Percentiles rank a stretch among this genome's conserved stretches.
phyloP scores from a whole-genome alignment of 2,797 vertebrate genomes.

The Cyclura pinguis region DNA sequence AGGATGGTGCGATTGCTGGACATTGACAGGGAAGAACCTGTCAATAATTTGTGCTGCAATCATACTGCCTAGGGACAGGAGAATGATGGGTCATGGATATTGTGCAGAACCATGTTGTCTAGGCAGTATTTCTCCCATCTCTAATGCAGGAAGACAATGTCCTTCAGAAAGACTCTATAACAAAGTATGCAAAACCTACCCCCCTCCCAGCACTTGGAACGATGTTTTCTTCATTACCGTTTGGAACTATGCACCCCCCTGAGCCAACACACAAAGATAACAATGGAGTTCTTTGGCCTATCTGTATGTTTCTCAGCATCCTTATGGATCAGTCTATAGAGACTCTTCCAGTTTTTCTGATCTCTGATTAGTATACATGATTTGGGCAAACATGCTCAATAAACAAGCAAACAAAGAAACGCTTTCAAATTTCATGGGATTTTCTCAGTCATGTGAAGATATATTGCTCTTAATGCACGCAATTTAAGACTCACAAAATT shows the following conservation, averaged over 20 bases:
- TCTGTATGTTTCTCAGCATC: not conserved
- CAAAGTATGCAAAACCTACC: not conserved
- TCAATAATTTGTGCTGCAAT: too few species aligned
- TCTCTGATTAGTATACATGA: not conserved
- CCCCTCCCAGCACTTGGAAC: not conserved
- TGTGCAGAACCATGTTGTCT: too few species aligned
- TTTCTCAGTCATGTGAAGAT: not conserved
- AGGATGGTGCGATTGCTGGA: too few species aligned
- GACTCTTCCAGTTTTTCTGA: not conserved
- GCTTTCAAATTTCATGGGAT: not conserved
- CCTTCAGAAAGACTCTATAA: too few species aligned
- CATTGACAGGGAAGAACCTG: too few species aligned
- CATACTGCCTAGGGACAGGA: too few species aligned
- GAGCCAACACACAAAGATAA: too few species aligned
- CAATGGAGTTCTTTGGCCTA: not conserved
- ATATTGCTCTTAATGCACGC: not conserved
- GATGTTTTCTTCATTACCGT: not conserved
- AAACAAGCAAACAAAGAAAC: not conserved
- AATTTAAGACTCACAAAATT: not conserved
- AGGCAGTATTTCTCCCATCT: too few species aligned
- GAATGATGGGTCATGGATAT: too few species aligned
- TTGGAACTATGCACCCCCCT: not conserved
- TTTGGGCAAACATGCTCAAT: not conserved
- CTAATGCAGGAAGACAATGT: too few species aligned
- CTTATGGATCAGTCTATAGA: not conserved